Evolutionary conservation across 2,888 invertebrate genomes (phyloP).

Genomic region (Morpho helenor): DNA sequence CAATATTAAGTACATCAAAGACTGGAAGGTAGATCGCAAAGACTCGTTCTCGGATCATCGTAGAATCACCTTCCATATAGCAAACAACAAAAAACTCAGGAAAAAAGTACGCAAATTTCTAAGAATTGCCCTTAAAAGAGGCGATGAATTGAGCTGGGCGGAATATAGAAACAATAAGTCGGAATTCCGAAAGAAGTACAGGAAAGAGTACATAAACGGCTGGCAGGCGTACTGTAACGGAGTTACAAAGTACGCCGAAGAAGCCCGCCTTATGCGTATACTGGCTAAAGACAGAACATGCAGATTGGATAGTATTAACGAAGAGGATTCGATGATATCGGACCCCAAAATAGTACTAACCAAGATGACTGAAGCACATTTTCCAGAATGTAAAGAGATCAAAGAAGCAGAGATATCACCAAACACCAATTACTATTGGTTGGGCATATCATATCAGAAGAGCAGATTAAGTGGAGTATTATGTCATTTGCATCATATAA

Average conservation of each 20-base stretch:
- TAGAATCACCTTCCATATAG: background rate
- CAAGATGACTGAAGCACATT: background rate
- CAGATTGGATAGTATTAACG: background rate
- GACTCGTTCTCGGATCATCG: background rate
- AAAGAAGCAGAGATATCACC: background rate
- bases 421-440: background rate
- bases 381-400: background rate
- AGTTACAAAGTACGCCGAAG: background rate
- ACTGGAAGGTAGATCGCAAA: background rate
- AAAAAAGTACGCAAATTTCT: too few species aligned
- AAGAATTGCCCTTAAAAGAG: background rate
- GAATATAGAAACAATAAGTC: background rate
- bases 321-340: background rate
- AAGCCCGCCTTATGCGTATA: background rate
- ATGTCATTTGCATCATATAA: background rate
- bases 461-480: too few species aligned
- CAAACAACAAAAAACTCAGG: background rate
- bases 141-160: background rate
- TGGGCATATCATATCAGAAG: background rate
- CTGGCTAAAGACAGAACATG: background rate
- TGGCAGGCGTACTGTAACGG: background rate
- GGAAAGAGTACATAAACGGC: background rate
- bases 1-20: background rate
- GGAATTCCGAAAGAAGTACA: background rate
- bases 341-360: background rate